Percentiles rank a stretch among this genome's conserved stretches.
phyloP scores from a whole-genome alignment of 2,888 invertebrate genomes.

The Villa cingulata region DNA sequence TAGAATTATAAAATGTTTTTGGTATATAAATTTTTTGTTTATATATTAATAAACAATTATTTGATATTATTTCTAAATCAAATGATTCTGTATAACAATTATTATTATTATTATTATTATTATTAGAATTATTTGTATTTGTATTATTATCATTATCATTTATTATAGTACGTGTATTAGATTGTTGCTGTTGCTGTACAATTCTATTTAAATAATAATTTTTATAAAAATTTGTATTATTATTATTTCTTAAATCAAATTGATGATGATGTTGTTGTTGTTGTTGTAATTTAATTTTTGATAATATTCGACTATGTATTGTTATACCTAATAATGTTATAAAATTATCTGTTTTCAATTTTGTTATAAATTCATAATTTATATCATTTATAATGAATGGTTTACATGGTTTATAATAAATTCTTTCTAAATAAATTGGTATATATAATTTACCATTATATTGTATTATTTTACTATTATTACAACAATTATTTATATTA shows the following conservation, averaged over 20 bases:
- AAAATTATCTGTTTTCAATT: conserved; percentile 26
- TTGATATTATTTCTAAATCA: conserved; percentile 23
- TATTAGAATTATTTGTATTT: not conserved
- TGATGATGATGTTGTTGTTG: not conserved
- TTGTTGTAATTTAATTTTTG: conserved; percentile 1
- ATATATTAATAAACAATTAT: conserved; percentile 10
- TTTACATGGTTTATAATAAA: conserved; percentile 32
- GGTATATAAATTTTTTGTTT: conserved; percentile 7
- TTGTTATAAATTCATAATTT: conserved; percentile 23
- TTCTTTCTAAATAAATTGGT: conserved; percentile 22
- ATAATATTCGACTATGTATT: conserved; percentile 18
- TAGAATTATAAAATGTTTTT: conserved; percentile 26
- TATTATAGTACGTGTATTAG: no score
- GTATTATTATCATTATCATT: no score
- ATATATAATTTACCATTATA: not conserved
- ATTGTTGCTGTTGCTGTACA: no score
- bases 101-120: not conserved
- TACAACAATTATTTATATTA: not conserved
- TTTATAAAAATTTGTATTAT: no score
- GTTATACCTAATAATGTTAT: conserved; percentile 29
- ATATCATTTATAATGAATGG: conserved; percentile 28
- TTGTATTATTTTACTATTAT: not conserved
- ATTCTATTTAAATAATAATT: no score
- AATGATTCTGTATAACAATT: conserved; percentile 24
- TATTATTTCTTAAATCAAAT: no score